Base-by-base conservation (phyloP, 2,888 invertebrate species). In the Plemyria rubiginata region DNA sequence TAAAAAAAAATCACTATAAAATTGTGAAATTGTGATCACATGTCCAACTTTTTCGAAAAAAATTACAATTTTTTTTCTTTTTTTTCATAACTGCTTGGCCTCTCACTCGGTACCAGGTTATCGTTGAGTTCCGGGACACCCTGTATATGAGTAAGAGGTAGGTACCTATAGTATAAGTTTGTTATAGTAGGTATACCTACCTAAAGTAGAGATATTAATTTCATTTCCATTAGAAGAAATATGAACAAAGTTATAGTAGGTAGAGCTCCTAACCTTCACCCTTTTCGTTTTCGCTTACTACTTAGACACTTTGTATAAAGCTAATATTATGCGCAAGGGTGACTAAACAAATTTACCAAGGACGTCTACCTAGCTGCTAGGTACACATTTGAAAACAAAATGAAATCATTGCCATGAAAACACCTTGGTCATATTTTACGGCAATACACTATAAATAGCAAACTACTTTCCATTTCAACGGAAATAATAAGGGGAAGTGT, bases 401-500 rank as follows among this genome's bases (percentile, higher is more conserved):
- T 53, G 15, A 38, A 53, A 46, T 12, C 46, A 43, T 46, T 29
- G 15, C 15, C 28, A 57, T 29, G 46, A 41, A 41, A 50, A 57
- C 56, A 41, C 49, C 51, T 58, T 45, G 51, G n/a, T 48, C 13
- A 32, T 32, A 48, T 60, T 54, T 49, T 41, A 49, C 41, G 48
- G 41, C 54, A 41, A 8, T n/a, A 13, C 38, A 41, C 40, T 54
- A 54, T 49, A 48, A 49, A 54, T 53, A 53, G 38, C 13, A 9
- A 54, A 60, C 53, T 60, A 41, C 53, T 54, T 49, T 53, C 41
- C 48, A 38, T 38, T 38, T 38, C 36, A 48, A 41, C 53, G 38
- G 48, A 59, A 48, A 48, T 40, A 12, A 16, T 48, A 7, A n/a
- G 15, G 32, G 60, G 49, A 49, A 49, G 32, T n/a, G n/a, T 43